Base-by-base conservation (phyloP, 2,113 vertebrate genomes). In the Noturus placidus region DNA sequence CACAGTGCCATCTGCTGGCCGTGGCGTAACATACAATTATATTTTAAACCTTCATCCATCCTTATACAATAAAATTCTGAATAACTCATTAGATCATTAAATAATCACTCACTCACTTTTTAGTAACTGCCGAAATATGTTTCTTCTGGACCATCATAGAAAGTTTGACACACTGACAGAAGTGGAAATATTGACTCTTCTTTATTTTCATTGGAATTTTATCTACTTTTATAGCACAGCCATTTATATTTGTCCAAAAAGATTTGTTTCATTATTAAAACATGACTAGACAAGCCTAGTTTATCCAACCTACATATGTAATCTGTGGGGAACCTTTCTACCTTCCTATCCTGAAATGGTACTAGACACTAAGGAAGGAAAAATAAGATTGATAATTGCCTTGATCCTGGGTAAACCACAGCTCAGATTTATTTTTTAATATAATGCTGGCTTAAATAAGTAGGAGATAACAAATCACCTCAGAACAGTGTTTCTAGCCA, bases 191-290 rank as follows among this genome's bases (percentile, higher is more conserved):
- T 22, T 20, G 20, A 46, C 38, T 22, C 70, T 74, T 38, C n/a
- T 57, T 81, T 59, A 35, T 81, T 59, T 33, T 59, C 5, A 81
- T 35, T 35, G 27, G n/a, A 59, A 35, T 33, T 59, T 33, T 20
- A 33, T 81, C 52, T 35, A 11, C 17, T 57, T 59, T 33, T 33
- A 81, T 81, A 46, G 72, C 22, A 10, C 42, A 46, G 72, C 38
- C 72, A 76, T 46, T 10, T 72, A 38, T 35, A 33, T 72, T 9
- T 38, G 30, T 13, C 38, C 72, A 46, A 46, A 76, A 76, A 4
- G 38, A 76, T 76, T 42, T 46, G 72, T 27, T 76, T 76, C 9
- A 46, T 76, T 76, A 76, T 76, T 69, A 33, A 76, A 76, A 27
- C 38, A 76, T 76, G 72, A 76, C 38, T 27, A 76, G 72, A 76